Evolutionary conservation across 2,797 vertebrate genomes (phyloP).

Genomic region (Clarias pachynema): DNA sequence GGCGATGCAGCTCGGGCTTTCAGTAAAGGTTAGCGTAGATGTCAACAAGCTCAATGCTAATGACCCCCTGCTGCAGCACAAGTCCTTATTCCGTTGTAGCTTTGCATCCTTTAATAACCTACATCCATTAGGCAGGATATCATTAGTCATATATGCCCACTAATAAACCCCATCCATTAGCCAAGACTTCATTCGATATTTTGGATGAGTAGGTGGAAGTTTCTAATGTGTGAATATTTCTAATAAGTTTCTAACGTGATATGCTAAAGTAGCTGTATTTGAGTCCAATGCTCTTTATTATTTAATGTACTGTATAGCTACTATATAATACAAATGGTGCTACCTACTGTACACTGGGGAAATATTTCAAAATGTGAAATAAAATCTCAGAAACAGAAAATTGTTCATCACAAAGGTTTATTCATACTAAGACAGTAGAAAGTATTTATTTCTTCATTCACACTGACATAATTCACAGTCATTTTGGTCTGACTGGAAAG

Average conservation of each 20-base stretch:
- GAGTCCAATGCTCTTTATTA: background rate
- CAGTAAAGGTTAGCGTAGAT: slow-evolving; percentile 48
- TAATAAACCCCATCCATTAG: slow-evolving; percentile 15
- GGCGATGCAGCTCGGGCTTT: slow-evolving; percentile 32
- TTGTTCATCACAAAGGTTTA: slow-evolving; percentile 24
- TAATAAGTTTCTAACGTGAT: slow-evolving; percentile 10
- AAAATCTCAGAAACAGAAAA: background rate
- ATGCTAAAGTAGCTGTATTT: slow-evolving; percentile 5
- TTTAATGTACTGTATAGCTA: background rate
- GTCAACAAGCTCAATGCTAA: slow-evolving; percentile 51
- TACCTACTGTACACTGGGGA: background rate
- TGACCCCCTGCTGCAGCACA: slow-evolving; percentile 38
- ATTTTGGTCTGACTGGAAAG: slow-evolving; percentile 5
- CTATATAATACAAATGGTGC: background rate
- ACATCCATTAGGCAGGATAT: slow-evolving; percentile 36
- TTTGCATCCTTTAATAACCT: slow-evolving; percentile 41
- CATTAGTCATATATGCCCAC: slow-evolving; percentile 13
- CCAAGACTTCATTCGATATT: slow-evolving; percentile 21
- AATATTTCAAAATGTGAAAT: background rate
- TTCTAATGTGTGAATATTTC: background rate
- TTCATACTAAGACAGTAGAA: slow-evolving; percentile 5
- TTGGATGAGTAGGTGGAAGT: background rate
- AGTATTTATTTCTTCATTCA: slow-evolving; percentile 24
- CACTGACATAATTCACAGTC: slow-evolving; percentile 11
- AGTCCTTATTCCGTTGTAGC: slow-evolving; percentile 17